Evolutionary conservation across 2,113 vertebrate species (phyloP).

Genomic region (Platysternon megacephalum): DNA sequence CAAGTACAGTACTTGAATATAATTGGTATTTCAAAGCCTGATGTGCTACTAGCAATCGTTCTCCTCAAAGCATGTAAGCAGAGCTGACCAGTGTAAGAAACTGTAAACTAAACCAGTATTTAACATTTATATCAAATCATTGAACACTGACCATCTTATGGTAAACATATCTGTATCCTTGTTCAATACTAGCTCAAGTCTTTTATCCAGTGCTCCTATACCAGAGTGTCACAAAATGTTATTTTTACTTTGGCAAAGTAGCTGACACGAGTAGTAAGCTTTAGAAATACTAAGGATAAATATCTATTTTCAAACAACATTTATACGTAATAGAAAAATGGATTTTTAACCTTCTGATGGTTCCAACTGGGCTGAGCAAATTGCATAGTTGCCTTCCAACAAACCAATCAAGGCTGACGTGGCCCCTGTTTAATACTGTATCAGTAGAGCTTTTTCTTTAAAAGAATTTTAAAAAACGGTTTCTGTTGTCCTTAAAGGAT

Average conservation of each 20-base stretch:
- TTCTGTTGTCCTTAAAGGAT: not conserved
- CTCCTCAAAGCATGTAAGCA: not conserved
- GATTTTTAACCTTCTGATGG: not conserved
- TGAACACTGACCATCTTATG: not conserved
- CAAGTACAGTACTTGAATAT: not conserved
- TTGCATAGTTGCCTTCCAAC: not conserved
- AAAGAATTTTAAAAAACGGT: not conserved
- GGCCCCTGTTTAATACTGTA: not conserved
- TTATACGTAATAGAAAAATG: not conserved
- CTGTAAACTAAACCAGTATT: not conserved
- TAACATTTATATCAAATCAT: slow-evolving; percentile 26
- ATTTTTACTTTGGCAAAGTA: slow-evolving; percentile 19
- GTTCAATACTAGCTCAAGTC: slow-evolving; percentile 22
- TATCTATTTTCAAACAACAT: not conserved
- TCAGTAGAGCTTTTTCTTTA: not conserved
- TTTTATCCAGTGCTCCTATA: slow-evolving; percentile 14
- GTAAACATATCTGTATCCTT: not conserved
- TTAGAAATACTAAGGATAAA: not conserved
- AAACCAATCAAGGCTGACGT: not conserved
- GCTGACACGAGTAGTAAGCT: not conserved
- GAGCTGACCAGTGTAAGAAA: not conserved
- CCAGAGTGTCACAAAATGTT: not conserved
- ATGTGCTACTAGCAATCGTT: not conserved
- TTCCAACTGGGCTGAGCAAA: slow-evolving; percentile 32
- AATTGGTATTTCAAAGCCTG: not conserved